Base-by-base conservation (phyloP, 2,888 invertebrate genomes). In the Eurytoma adleriae region DNA sequence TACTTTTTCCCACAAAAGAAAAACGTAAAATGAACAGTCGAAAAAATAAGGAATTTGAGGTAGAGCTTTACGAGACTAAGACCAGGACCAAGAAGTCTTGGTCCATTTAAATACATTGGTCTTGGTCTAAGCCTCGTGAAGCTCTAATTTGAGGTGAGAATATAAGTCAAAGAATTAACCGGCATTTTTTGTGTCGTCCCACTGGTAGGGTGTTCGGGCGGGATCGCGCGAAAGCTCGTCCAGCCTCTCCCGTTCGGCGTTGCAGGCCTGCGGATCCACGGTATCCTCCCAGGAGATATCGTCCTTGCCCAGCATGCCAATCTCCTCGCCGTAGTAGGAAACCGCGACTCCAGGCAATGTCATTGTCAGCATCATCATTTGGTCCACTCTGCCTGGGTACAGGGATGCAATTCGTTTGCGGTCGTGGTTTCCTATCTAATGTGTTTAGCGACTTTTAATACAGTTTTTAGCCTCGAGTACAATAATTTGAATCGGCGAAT, bases 321-420 rank as follows among this genome's bases (percentile, higher is more conserved):
- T 93, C 91, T 96, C 96, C 86, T 96, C 96, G 5, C 96, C 96
- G 92, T 98, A 96, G 87, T 98, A 98, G 0, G 96, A 95, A 5
- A 97, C 94, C 24, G 95, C 94, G 5, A 96, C 93, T 61, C 98
- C 98, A 2, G 97, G 97, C 74, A 98, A 91, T 16, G 97, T 92
- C 87, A 96, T 92, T 18, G 94, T 91, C 75, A 98, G 89, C 95
- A 97, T 96, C 88, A 96, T 96, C 86, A 97, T 93, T 16, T 95
- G 95, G 89, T 97, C 96, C 0, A 95, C 93, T 84, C 95, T 91
- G 76, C 93, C 92, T 5, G 87, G 95, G 82, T 93, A 94, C 84
- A 96, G 92, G 0, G 95, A 93, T 0, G 94, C 95, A 18, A 94
- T 93, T 84, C 96, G 92, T 61, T 91, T 92, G 69, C 94, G 93